Conservation (phyloP, 2,888 invertebrate species). For the Vesta saturnalis region DNA sequence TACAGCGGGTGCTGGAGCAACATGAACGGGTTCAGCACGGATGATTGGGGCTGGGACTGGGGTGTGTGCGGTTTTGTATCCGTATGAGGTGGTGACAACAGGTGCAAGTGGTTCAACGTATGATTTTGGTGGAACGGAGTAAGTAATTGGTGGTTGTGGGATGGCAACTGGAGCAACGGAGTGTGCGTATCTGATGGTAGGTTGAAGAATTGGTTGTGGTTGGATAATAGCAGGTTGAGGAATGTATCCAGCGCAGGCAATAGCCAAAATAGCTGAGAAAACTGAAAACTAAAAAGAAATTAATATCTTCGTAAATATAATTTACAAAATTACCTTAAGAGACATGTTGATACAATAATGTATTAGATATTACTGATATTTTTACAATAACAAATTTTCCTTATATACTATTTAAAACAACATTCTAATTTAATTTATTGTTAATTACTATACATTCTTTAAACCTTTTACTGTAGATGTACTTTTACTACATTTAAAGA, state of each 20-base stretch:
- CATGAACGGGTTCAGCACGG: conserved; percentile 2
- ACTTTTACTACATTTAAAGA: no score
- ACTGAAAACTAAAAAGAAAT: background rate
- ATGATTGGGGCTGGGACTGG: conserved; percentile 7
- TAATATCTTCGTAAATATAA: background rate
- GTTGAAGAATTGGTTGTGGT: no score
- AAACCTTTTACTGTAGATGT: no score
- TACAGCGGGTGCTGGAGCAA: background rate
- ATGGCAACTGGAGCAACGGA: background rate
- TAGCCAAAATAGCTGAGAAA: background rate
- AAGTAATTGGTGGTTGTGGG: conserved; percentile 6
- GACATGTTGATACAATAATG: no score
- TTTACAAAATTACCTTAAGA: background rate
- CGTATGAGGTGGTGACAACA: conserved; percentile 3
- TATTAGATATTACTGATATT: no score
- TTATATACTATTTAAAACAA: no score
- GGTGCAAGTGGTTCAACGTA: background rate
- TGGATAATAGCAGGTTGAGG: background rate
- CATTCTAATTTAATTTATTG: no score
- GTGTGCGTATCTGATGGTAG: conserved; percentile 2
- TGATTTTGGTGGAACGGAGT: background rate
- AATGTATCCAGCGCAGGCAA: conserved; percentile 4
- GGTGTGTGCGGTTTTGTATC: background rate
- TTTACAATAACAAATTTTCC: no score
- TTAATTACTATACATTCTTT: no score